Evolutionary conservation across 2,797 vertebrate genomes (phyloP).

Genomic region (Parauchenoglanis punctatus): DNA sequence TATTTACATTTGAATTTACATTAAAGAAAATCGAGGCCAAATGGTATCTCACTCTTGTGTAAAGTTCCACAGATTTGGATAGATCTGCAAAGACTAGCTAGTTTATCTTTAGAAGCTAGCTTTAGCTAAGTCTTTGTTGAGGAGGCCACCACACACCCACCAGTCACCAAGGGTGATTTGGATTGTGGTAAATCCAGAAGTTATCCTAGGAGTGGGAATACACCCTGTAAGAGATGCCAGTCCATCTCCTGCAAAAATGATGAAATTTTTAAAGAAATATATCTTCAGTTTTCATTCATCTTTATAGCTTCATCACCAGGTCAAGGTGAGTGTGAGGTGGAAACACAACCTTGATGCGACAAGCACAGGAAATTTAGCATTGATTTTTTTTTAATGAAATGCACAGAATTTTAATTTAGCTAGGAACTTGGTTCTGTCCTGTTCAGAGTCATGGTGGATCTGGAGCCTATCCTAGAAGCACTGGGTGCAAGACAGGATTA

Average conservation of each 20-base stretch:
- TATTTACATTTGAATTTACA: conserved; percentile 11
- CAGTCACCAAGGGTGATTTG: neutral
- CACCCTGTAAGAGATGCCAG: neutral
- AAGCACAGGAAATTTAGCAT: neutral
- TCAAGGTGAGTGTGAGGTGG: neutral
- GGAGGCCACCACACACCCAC: neutral
- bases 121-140: neutral
- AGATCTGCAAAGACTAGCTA: neutral
- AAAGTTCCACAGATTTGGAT: neutral
- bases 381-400: neutral
- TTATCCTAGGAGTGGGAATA: neutral
- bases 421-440: neutral
- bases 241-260: neutral
- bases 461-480: neutral
- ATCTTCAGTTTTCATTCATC: neutral
- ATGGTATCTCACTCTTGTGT: neutral
- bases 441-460: neutral
- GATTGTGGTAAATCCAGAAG: neutral
- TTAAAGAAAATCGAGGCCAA: neutral
- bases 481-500: too few species aligned
- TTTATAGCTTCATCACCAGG: neutral
- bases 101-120: neutral
- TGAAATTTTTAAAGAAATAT: neutral
- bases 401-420: neutral
- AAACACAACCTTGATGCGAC: neutral